phyloP scores from a whole-genome alignment of 1,140 invertebrate species.

The Cataglyphis hispanica region DNA sequence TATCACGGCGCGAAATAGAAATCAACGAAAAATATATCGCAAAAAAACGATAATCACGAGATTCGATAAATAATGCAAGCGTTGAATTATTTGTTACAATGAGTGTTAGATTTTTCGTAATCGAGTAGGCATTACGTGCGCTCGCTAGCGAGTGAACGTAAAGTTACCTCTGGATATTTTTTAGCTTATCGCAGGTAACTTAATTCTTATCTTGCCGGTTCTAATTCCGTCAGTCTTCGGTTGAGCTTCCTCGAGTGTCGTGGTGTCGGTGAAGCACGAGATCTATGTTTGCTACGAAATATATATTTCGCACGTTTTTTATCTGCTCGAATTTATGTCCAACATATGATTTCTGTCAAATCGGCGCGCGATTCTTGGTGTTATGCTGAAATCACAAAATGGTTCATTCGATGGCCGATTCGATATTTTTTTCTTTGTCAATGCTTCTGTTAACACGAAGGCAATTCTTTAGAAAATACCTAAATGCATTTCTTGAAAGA shows the following conservation, averaged over 20 bases:
- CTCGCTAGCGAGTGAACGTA: too few relatives aligned
- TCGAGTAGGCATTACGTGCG: neutral
- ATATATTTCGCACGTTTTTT: neutral
- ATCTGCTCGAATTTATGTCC: neutral
- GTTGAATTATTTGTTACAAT: neutral
- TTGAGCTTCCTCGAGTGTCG: neutral
- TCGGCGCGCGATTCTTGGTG: neutral
- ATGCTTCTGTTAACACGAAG: slow-evolving; percentile 3
- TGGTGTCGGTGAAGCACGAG: neutral
- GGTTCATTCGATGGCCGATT: neutral
- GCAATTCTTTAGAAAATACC: slow-evolving; percentile 2
- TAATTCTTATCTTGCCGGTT: slow-evolving; percentile 65
- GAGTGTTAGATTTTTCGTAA: neutral
- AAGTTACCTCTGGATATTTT: slow-evolving; percentile 57
- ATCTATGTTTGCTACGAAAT: neutral
- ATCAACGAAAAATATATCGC: too few relatives aligned
- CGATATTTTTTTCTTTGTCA: neutral
- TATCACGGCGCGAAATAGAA: too few relatives aligned
- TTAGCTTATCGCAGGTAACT: slow-evolving; percentile 65
- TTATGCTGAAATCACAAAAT: slow-evolving; percentile 10
- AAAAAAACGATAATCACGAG: neutral
- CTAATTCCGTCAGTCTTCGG: slow-evolving; percentile 56
- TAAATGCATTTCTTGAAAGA: neutral
- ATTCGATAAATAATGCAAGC: neutral
- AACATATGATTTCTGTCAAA: neutral